phyloP scores from a whole-genome alignment of 2,888 invertebrate genomes.

The Choristoneura rosaceana region DNA sequence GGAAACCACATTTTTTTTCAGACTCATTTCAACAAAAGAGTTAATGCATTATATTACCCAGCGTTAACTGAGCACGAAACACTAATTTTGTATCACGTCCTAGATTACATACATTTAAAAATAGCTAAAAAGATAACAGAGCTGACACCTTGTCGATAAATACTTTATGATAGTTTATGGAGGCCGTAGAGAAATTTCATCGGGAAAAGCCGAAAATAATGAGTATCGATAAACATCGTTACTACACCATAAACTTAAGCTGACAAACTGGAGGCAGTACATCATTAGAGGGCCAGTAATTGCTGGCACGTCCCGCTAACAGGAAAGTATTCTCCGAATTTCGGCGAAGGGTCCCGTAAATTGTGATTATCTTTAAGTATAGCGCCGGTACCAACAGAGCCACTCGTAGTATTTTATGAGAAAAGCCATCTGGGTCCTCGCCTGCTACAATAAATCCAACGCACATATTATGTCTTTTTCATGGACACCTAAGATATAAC shows the following conservation, averaged over 20 bases:
- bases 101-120: background rate
- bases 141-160: background rate
- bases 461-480: slow-evolving; percentile 82
- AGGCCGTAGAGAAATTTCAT: slow-evolving; percentile 9
- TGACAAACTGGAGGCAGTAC: slow-evolving; percentile 52
- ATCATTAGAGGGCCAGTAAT: slow-evolving; percentile 74
- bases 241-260: slow-evolving; percentile 32
- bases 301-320: slow-evolving; percentile 68
- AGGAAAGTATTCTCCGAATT: slow-evolving; percentile 72
- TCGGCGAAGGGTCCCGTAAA: slow-evolving; percentile 75
- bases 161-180: slow-evolving; percentile 5
- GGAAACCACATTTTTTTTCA: too few relatives aligned
- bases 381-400: slow-evolving; percentile 75
- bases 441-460: slow-evolving; percentile 81
- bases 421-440: slow-evolving; percentile 81
- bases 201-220: slow-evolving; percentile 25
- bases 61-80: too few relatives aligned
- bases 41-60: too few relatives aligned
- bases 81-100: too few relatives aligned
- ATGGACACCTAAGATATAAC: slow-evolving; percentile 76
- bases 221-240: slow-evolving; percentile 36
- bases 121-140: background rate
- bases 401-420: slow-evolving; percentile 83
- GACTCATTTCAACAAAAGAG: too few relatives aligned
- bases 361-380: slow-evolving; percentile 84